These are phyloP conservation scores for Chaenocephalus aceratus DNA, from an alignment of 2,113 vertebrate species.

Conservation along the genomic window DNA sequence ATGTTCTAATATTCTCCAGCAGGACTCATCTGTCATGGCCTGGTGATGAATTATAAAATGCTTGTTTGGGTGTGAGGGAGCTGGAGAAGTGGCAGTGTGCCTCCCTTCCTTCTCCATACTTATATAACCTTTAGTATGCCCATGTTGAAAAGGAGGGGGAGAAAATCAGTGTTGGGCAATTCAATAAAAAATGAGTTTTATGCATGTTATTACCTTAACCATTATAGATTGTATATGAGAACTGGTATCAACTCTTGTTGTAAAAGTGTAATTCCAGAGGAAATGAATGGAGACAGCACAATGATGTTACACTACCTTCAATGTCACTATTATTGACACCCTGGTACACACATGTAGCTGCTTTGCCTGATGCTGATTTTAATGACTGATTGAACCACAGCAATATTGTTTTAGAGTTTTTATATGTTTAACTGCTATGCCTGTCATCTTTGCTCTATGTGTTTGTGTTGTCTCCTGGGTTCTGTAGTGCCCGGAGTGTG, in stretches of 20 bases:
- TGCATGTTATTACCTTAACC: slow-evolving; percentile 56
- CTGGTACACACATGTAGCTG: too few relatives aligned
- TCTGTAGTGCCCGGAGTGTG: too few relatives aligned
- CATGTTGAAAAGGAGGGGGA: slow-evolving; percentile 25
- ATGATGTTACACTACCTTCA: slow-evolving; percentile 1
- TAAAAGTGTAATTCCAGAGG: slow-evolving; percentile 26
- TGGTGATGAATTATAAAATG: slow-evolving; percentile 99
- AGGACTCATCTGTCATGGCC: slow-evolving; percentile 99
- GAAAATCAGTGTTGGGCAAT: slow-evolving; percentile 58
- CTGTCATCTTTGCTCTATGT: too few relatives aligned
- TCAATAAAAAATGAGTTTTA: slow-evolving; percentile 68
- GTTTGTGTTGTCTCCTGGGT: too few relatives aligned
- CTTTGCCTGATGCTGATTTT: too few relatives aligned
- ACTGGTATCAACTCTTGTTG: slow-evolving; percentile 22
- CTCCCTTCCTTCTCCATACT: slow-evolving; percentile 65
- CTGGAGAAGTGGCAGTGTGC: slow-evolving; percentile 80
- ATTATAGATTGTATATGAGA: slow-evolving; percentile 38
- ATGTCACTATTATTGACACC: too few relatives aligned
- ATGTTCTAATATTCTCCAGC: slow-evolving; percentile 99
- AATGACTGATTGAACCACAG: too few relatives aligned
- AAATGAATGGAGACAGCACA: slow-evolving; percentile 20
- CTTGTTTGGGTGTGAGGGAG: slow-evolving; percentile 91
- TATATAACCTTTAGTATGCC: slow-evolving; percentile 79
- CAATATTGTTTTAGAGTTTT: too few relatives aligned
- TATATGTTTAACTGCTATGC: too few relatives aligned